phyloP scores from a whole-genome alignment of 2,888 invertebrate genomes.

The Diarsia mendica region DNA sequence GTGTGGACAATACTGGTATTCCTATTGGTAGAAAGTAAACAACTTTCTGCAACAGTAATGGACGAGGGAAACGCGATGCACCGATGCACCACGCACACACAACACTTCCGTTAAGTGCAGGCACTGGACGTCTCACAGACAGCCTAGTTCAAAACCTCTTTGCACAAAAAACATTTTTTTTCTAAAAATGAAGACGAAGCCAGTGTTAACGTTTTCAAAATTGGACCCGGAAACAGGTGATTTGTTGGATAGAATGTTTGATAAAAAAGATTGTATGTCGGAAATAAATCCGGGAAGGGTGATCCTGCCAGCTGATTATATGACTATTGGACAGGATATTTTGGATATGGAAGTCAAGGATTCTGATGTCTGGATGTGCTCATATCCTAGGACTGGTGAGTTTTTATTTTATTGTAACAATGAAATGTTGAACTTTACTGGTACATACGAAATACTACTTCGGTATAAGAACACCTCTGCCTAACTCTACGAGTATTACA shows the following conservation, averaged over 20 bases:
- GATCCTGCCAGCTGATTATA: constrained; percentile 92
- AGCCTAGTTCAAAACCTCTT: constrained; percentile 21
- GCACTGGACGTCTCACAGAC: constrained; percentile 59
- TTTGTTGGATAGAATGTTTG: constrained; percentile 92
- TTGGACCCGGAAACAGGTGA: constrained; percentile 90
- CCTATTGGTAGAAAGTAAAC: constrained; percentile 75
- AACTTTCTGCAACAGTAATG: constrained; percentile 71
- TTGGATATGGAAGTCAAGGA: constrained; percentile 93
- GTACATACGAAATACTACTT: neutral
- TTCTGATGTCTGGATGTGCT: constrained; percentile 96
- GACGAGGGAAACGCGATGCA: constrained; percentile 75
- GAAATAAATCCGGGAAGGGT: constrained; percentile 93
- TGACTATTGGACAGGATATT: constrained; percentile 92
- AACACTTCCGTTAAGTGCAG: constrained; percentile 72
- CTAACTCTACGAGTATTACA: neutral
- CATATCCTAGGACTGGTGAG: constrained; percentile 96
- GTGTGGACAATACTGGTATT: constrained; percentile 50
- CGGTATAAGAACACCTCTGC: neutral
- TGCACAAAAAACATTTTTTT: constrained; percentile 28
- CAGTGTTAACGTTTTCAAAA: constrained; percentile 89
- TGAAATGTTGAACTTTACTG: neutral
- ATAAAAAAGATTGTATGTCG: constrained; percentile 92
- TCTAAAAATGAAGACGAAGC: constrained; percentile 80
- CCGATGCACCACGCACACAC: constrained; percentile 75
- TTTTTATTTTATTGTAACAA: constrained; percentile 22